phyloP scores from a whole-genome alignment of 2,888 invertebrate species.

The Phortica magna region DNA sequence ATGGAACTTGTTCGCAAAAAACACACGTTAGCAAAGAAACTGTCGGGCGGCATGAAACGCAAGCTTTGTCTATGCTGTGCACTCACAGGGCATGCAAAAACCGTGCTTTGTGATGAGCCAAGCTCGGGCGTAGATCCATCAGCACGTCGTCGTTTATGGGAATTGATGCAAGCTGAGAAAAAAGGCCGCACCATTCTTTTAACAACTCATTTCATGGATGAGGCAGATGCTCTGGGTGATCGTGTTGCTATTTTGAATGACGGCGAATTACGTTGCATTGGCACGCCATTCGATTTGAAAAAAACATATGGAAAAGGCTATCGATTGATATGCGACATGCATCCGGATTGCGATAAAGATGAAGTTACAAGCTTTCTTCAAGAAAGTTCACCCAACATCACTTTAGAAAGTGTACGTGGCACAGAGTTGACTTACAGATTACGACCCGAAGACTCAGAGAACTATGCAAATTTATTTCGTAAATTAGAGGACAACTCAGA shows the following conservation, averaged over 20 bases:
- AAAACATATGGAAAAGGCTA: constrained; percentile 90
- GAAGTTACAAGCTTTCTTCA: constrained; percentile 81
- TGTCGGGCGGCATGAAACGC: constrained; percentile 87
- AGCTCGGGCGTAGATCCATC: constrained; percentile 91
- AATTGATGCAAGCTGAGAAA: constrained; percentile 85
- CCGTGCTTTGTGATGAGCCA: constrained; percentile 85
- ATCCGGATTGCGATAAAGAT: constrained; percentile 78
- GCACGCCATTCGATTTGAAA: constrained; percentile 87
- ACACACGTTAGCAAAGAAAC: constrained; percentile 79
- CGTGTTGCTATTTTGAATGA: constrained; percentile 90
- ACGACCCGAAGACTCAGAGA: constrained; percentile 80
- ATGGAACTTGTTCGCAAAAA: constrained; percentile 83
- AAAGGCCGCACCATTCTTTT: constrained; percentile 86
- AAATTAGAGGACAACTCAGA: constrained; percentile 81
- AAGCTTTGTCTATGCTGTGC: constrained; percentile 86
- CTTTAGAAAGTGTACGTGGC: constrained; percentile 83
- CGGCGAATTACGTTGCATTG: constrained; percentile 87
- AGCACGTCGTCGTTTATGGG: constrained; percentile 89
- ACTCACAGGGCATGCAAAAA: constrained; percentile 84
- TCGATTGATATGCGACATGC: constrained; percentile 80
- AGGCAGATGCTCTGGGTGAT: constrained; percentile 90
- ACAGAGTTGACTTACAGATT: constrained; percentile 85
- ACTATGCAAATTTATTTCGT: constrained; percentile 83
- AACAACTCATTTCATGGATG: constrained; percentile 92
- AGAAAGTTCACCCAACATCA: constrained; percentile 81